Conservation (phyloP, 2,797 vertebrate species). For the Bradypodion ventrale region DNA sequence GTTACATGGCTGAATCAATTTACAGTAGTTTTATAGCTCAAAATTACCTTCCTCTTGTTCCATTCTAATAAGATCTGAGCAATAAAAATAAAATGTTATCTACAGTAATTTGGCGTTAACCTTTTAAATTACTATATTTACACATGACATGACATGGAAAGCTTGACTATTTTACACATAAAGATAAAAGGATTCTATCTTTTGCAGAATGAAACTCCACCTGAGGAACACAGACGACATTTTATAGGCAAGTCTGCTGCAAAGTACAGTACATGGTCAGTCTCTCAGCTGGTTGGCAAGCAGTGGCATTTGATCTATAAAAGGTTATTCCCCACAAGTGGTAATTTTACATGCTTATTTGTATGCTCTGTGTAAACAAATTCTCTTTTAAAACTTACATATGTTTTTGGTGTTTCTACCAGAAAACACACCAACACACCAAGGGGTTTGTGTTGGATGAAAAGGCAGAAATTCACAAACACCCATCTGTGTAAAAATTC, state of each 20-base stretch:
- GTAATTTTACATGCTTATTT: conserved; percentile 17
- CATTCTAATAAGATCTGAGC: neutral
- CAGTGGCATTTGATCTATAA: neutral
- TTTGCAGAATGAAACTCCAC: neutral
- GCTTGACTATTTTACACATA: neutral
- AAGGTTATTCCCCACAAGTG: conserved; percentile 20
- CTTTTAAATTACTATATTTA: neutral
- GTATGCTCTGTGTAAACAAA: conserved; percentile 15
- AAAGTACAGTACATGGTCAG: neutral
- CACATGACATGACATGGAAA: neutral
- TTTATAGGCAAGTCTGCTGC: neutral
- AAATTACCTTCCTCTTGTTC: neutral
- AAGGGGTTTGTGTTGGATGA: neutral
- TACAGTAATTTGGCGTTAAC: neutral
- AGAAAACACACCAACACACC: neutral
- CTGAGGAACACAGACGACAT: neutral
- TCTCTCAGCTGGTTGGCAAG: neutral
- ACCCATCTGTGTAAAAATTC: neutral
- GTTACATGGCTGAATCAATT: neutral
- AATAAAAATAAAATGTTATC: neutral
- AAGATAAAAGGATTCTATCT: neutral
- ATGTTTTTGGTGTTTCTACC: neutral
- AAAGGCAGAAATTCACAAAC: neutral
- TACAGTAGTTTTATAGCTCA: neutral
- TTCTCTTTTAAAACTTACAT: neutral